phyloP scores from a whole-genome alignment of 2,113 vertebrate species.

The Apodemus speciosus region DNA sequence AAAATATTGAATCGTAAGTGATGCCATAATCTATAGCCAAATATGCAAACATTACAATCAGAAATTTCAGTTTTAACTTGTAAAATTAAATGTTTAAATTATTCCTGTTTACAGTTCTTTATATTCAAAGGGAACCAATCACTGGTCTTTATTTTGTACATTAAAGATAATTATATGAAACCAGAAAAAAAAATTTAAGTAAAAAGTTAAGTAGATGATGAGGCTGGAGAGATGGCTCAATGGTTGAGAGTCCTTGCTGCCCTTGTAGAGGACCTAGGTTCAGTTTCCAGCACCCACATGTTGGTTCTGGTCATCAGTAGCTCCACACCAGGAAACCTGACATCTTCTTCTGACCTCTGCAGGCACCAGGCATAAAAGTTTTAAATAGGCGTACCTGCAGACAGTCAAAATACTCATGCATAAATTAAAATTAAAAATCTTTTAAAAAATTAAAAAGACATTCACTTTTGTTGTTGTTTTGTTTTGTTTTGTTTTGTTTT shows the following conservation, averaged over 20 bases:
- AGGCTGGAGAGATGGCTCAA: background rate
- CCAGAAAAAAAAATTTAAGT: background rate
- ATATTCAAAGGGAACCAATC: background rate
- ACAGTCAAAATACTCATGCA: background rate
- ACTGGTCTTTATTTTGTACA: constrained; percentile 16
- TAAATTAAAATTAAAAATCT: background rate
- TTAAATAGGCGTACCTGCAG: background rate
- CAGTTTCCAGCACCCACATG: background rate
- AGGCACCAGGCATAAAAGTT: background rate
- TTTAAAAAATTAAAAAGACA: background rate
- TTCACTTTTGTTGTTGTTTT: too few relatives aligned
- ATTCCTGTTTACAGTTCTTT: constrained; percentile 17
- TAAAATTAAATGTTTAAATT: constrained; percentile 1
- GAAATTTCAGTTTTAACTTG: constrained; percentile 33
- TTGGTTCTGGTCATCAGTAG: background rate
- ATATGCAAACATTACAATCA: background rate
- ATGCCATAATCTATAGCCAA: constrained; percentile 21
- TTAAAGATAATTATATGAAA: constrained; percentile 49
- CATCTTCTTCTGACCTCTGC: background rate
- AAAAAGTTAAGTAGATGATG: constrained; percentile 22
- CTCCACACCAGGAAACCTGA: background rate
- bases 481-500: too few relatives aligned
- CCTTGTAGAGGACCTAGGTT: background rate
- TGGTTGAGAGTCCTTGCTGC: background rate
- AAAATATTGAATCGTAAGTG: background rate